phyloP scores from a whole-genome alignment of 2,888 invertebrate genomes.

The Drosophila greeni region DNA sequence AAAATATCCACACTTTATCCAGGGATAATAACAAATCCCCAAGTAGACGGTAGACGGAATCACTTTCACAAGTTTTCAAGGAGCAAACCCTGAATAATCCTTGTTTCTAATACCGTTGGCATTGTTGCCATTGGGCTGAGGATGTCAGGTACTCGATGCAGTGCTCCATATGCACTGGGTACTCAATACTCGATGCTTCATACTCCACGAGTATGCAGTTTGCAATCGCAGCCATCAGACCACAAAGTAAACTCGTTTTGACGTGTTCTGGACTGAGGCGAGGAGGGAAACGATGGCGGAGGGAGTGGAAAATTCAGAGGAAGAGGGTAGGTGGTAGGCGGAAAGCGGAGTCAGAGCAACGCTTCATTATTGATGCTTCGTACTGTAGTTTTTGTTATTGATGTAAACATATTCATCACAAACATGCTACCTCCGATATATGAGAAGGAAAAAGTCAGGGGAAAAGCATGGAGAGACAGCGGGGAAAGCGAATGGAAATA shows the following conservation, averaged over 20 bases:
- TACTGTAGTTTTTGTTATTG: conserved; percentile 59
- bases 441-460: background rate
- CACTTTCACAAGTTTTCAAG: conserved; percentile 9
- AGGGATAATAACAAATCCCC: background rate
- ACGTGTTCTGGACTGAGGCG: conserved; percentile 45
- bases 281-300: too few species aligned
- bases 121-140: conserved; percentile 21
- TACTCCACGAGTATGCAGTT: conserved; percentile 31
- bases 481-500: background rate
- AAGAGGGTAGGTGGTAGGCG: background rate
- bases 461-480: background rate
- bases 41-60: conserved; percentile 3
- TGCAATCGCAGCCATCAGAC: conserved; percentile 51
- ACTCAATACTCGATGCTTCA: conserved; percentile 18
- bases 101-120: conserved; percentile 15
- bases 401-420: conserved; percentile 68
- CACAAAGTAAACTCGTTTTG: conserved; percentile 68
- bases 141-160: conserved; percentile 37
- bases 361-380: conserved; percentile 58
- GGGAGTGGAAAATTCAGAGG: conserved; percentile 1
- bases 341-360: conserved; percentile 30
- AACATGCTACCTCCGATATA: conserved; percentile 30
- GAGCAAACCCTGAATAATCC: conserved; percentile 36
- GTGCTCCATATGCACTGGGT: conserved; percentile 1
- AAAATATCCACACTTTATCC: background rate